phyloP scores from a whole-genome alignment of 2,888 invertebrate genomes.

The Parascotia fuliginaria region DNA sequence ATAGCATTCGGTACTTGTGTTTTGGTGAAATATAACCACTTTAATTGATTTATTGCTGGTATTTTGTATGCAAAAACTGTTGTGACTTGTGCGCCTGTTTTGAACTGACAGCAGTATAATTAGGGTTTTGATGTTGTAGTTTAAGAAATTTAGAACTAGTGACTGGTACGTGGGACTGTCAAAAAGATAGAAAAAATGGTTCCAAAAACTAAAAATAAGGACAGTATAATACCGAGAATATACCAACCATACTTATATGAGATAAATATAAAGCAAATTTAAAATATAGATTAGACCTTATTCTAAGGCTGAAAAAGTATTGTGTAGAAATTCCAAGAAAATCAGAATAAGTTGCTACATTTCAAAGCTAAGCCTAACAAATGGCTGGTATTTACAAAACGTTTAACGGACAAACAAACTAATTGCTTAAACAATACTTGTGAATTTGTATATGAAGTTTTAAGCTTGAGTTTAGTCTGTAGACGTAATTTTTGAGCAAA shows the following conservation, averaged over 20 bases:
- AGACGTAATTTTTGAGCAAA: too few species aligned
- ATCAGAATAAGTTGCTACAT: slow-evolving; percentile 10
- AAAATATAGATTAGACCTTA: too few species aligned
- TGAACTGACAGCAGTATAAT: not conserved
- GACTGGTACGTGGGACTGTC: not conserved
- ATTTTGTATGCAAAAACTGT: slow-evolving; percentile 15
- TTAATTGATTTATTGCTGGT: slow-evolving; percentile 36
- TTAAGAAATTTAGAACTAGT: not conserved
- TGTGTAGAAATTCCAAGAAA: slow-evolving; percentile 10
- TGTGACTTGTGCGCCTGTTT: not conserved
- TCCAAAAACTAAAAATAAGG: too few species aligned
- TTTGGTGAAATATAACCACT: slow-evolving; percentile 33
- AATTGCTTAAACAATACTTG: slow-evolving; percentile 19
- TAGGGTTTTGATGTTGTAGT: not conserved
- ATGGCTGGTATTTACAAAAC: slow-evolving; percentile 25
- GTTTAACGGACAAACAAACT: slow-evolving; percentile 22
- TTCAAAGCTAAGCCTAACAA: slow-evolving; percentile 22
- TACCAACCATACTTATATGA: too few species aligned
- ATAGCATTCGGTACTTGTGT: slow-evolving; percentile 33
- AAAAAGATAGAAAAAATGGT: too few species aligned
- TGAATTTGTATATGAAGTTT: too few species aligned
- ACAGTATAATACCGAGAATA: too few species aligned
- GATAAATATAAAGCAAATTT: too few species aligned
- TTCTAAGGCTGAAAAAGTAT: not conserved
- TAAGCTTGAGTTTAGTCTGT: too few species aligned